A percentile compares a stretch with the other conserved stretches of the same genome.
phyloP scores from a whole-genome alignment of 2,113 vertebrate species.

The Alosa alosa region DNA sequence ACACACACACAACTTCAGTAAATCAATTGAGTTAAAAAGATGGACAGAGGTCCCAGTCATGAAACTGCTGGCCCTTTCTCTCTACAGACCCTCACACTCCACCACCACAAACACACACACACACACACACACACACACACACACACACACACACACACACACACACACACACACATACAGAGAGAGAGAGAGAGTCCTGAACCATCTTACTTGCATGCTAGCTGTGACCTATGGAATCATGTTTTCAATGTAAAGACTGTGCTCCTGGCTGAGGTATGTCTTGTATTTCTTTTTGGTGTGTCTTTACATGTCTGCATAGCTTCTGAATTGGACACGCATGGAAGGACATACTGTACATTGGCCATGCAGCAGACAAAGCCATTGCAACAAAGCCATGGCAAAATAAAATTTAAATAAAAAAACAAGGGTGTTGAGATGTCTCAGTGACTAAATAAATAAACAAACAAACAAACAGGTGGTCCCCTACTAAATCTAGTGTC shows the following conservation, averaged over 20 bases:
- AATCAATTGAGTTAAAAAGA: slow-evolving; percentile 11
- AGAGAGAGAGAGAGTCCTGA: neutral
- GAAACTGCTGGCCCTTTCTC: neutral
- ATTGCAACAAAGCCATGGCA: neutral
- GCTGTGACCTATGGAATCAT: neutral
- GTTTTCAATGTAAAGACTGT: neutral
- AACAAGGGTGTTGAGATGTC: neutral
- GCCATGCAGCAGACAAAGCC: neutral
- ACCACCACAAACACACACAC: neutral
- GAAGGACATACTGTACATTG: too few species aligned
- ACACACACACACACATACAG: neutral
- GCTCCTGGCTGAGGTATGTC: neutral
- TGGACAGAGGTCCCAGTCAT: slow-evolving; percentile 17
- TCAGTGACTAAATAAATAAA: slow-evolving; percentile 24
- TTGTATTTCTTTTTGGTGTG: neutral
- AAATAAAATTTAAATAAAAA: neutral
- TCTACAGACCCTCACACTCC: neutral
- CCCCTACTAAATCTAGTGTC: slow-evolving; percentile 40
- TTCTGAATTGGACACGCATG: neutral
- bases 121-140: slow-evolving; percentile 31
- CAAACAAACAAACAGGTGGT: slow-evolving; percentile 27
- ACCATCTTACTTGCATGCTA: neutral
- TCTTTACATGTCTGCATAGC: neutral
- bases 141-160: slow-evolving; percentile 32
- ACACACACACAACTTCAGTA: neutral